Base-by-base conservation (phyloP, 92 coral and sea anemone genomes). In the Zoanthus solanderi region DNA sequence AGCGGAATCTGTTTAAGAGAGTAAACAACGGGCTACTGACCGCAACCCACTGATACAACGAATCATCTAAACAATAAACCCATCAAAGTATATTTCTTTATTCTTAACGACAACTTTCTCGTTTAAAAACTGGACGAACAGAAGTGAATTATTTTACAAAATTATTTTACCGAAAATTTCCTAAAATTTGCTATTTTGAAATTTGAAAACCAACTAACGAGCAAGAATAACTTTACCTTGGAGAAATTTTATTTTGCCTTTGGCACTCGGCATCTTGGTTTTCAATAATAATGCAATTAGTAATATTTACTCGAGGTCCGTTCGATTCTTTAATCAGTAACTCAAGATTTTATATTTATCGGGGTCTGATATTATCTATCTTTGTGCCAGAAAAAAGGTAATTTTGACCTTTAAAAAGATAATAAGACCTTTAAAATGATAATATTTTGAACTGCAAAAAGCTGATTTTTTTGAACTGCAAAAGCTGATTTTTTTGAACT, bases 1-100 rank as follows among this genome's bases (percentile, higher is more conserved):
- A 75, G 89, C 87, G 92, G 92, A 87, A 89, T 91, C 89, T 82
- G 72, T 76, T 92, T 87, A 75, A 78, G 54, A 87, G 76, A 76
- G 90, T 75, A 89, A 92, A 86, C 89, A 88, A 58, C 68, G 3
- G 60, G 60, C 75, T 81, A 44, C 30, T 77, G 34, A 81, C 75
- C 75, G 85, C 75, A 18, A 29, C 60, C 75, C 61, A 54, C 58
- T 81, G 85, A 71, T 67, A 87, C 75, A 78, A 78, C 72, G 66
- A 81, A 78, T 78, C 48, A 75, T 4, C 60, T 16, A 18, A 7
- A 14, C 42, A 8, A 73, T 52, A 66, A 68, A 67, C 28, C 67
- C 29, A 81, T 18, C 74, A 18, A 28, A 15, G 14, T 32, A 10
- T 56, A 15, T 53, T 44, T 73, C 4, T 76, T 52, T 16, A 13